Percentiles rank a stretch among this genome's conserved stretches.
Evolutionary conservation across 2,113 vertebrate species (phyloP).

Genomic region (Piaya cayana): DNA sequence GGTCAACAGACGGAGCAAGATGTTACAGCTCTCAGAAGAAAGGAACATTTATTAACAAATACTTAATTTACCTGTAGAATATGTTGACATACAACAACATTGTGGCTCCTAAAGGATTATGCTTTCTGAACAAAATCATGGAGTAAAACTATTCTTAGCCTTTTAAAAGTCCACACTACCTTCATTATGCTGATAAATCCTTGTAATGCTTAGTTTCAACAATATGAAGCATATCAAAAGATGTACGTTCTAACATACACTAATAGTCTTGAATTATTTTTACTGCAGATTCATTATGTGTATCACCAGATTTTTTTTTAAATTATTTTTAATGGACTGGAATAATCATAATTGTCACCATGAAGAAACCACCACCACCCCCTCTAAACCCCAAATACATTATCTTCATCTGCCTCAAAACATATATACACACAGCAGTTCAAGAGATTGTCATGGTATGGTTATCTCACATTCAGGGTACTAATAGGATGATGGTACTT

Average conservation of each 20-base stretch:
- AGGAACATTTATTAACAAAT: not conserved
- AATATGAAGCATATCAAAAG: not conserved
- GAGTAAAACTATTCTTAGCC: not conserved
- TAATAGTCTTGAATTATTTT: not conserved
- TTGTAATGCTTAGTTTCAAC: not conserved
- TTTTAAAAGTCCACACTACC: not conserved
- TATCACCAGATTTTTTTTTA: not conserved
- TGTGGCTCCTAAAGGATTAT: not conserved
- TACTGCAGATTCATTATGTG: not conserved
- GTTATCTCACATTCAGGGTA: constrained; percentile 43
- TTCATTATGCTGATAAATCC: not conserved
- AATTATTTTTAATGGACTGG: constrained; percentile 3
- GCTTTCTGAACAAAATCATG: not conserved
- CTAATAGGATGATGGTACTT: constrained; percentile 56
- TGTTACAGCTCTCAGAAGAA: not conserved
- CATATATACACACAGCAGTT: not conserved
- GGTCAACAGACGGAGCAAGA: not conserved
- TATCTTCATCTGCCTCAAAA: constrained; percentile 27
- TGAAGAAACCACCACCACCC: not conserved
- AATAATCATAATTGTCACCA: constrained; percentile 30
- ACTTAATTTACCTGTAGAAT: not conserved
- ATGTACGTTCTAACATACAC: not conserved
- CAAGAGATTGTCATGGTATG: not conserved
- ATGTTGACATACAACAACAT: not conserved
- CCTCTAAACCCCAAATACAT: not conserved